Evolutionary conservation across 2,113 vertebrate species (phyloP).

Genomic region (Bolborhynchus lineola): DNA sequence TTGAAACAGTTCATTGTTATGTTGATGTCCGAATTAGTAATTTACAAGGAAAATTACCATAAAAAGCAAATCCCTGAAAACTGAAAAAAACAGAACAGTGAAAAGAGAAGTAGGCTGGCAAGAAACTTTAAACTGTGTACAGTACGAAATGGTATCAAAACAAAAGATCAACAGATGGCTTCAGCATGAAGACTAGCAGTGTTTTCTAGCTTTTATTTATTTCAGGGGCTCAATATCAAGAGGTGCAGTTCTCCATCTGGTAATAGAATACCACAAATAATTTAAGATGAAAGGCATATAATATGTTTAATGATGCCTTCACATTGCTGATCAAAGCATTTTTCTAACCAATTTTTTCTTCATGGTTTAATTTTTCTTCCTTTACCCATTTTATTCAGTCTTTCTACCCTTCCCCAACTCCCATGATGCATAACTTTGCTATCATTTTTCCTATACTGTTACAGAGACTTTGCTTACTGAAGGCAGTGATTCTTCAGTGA

Average conservation of each 20-base stretch:
- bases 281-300: constrained; percentile 1
- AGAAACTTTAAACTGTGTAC: background rate
- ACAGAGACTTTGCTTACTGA: background rate
- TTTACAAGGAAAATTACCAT: background rate
- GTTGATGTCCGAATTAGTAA: background rate
- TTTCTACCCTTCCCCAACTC: background rate
- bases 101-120: background rate
- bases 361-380: background rate
- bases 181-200: background rate
- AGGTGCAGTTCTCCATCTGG: constrained; percentile 9
- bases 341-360: background rate
- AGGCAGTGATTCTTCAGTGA: background rate
- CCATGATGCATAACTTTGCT: background rate
- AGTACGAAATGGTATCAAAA: background rate
- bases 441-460: background rate
- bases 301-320: background rate
- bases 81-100: background rate
- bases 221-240: background rate
- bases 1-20: background rate
- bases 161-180: background rate
- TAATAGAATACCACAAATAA: background rate
- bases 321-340: background rate
- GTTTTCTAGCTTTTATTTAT: background rate
- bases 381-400: background rate
- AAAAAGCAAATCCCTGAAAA: background rate